Percentiles rank a stretch among this genome's conserved stretches.
Evolutionary conservation across 1,140 invertebrate genomes (phyloP).

Genomic region (Macrobrachium nipponense): DNA sequence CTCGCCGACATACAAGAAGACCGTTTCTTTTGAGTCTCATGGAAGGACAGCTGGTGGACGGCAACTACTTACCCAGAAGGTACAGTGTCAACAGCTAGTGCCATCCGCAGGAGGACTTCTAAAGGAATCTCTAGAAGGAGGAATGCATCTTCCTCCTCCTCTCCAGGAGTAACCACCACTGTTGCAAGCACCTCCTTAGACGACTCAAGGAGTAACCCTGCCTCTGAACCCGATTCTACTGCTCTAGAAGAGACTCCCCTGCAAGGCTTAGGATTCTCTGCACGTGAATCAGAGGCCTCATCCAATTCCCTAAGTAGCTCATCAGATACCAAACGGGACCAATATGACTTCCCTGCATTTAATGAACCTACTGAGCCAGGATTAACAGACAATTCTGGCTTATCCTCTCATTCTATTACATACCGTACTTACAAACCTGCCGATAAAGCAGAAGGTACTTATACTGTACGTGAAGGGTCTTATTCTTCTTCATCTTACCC

Average conservation of each 20-base stretch:
- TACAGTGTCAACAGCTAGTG: constrained; percentile 43
- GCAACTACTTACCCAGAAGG: constrained; percentile 52
- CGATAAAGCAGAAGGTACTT: constrained; percentile 18
- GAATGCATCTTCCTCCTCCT: constrained; percentile 16
- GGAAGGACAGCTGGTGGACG: constrained; percentile 28
- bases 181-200: constrained; percentile 14
- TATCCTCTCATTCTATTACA: background rate
- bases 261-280: constrained; percentile 25
- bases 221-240: background rate
- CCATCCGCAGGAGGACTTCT: constrained; percentile 36
- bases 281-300: constrained; percentile 32
- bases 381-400: constrained; percentile 17
- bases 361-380: constrained; percentile 15
- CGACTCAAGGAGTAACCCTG: constrained; percentile 18
- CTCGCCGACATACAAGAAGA: constrained; percentile 49
- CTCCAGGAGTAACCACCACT: constrained; percentile 12
- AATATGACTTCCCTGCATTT: constrained; percentile 1
- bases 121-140: constrained; percentile 29
- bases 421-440: background rate
- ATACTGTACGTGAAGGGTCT: constrained; percentile 30
- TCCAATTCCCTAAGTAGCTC: constrained; percentile 25
- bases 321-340: background rate
- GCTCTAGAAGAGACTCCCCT: constrained; percentile 40
- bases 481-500: constrained; percentile 38
- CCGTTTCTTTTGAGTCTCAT: constrained; percentile 40